Percentiles rank a stretch among this genome's conserved stretches.
phyloP scores from a whole-genome alignment of 2,888 invertebrate species.

The Tanypteryx hageni region DNA sequence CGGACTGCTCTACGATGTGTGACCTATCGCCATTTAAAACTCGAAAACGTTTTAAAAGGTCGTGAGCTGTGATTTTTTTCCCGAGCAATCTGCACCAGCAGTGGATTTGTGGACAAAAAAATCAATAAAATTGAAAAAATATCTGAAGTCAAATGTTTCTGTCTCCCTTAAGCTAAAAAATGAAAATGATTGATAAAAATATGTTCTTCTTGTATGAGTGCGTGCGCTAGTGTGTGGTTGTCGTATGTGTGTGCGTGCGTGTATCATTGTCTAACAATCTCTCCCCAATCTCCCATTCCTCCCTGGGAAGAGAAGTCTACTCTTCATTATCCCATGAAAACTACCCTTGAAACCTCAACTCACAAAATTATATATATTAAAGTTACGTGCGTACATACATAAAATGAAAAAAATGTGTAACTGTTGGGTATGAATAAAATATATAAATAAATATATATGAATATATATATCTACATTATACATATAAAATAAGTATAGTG shows the following conservation, averaged over 20 bases:
- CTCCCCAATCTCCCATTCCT: constrained; percentile 50
- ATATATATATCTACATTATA: constrained; percentile 62
- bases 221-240: constrained; percentile 51
- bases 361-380: constrained; percentile 62
- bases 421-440: constrained; percentile 62
- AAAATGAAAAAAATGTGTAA: constrained; percentile 54
- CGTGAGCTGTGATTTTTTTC: constrained; percentile 61
- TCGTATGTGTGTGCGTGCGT: constrained; percentile 42
- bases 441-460: constrained; percentile 53
- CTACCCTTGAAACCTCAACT: constrained; percentile 1
- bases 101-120: constrained; percentile 58
- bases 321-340: constrained; percentile 58
- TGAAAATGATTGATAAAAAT: constrained; percentile 54
- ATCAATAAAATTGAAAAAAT: constrained; percentile 51
- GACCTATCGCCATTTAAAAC: constrained; percentile 61
- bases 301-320: constrained; percentile 46
- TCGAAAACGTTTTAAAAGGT: constrained; percentile 63
- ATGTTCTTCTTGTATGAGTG: constrained; percentile 60
- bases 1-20: constrained; percentile 55
- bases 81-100: constrained; percentile 63
- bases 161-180: constrained; percentile 60
- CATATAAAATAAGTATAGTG: constrained; percentile 63
- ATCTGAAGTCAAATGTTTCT: constrained; percentile 56
- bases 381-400: constrained; percentile 62
- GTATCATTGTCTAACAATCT: constrained; percentile 64